phyloP scores from a whole-genome alignment of 2,113 vertebrate species.

The Percina caprodes region DNA sequence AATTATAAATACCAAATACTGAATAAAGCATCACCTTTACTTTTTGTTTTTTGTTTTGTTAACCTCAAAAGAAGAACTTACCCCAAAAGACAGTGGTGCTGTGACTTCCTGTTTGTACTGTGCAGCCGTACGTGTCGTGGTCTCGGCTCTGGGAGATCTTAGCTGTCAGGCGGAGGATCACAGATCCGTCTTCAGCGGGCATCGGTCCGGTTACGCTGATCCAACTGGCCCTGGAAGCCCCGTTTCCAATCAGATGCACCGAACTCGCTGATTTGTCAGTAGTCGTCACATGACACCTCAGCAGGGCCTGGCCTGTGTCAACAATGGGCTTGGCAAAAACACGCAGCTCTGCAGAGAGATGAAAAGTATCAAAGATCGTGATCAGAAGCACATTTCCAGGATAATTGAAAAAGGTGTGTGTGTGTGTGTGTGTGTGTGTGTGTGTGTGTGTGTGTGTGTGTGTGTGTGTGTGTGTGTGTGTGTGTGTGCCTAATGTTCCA shows the following conservation, averaged over 20 bases:
- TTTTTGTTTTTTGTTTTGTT: too few species aligned
- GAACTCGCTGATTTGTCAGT: slow-evolving; percentile 1
- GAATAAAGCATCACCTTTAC: too few species aligned
- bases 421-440: too few species aligned
- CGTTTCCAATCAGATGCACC: slow-evolving; percentile 7
- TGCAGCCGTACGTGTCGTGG: background rate
- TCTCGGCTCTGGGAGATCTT: background rate
- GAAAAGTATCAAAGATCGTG: background rate
- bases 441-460: too few species aligned
- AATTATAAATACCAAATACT: too few species aligned
- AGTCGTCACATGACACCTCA: background rate
- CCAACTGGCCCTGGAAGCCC: background rate
- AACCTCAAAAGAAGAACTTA: background rate
- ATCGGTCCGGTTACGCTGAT: background rate
- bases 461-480: too few species aligned
- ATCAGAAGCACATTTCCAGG: background rate
- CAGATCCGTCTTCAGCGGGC: background rate
- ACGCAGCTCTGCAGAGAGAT: background rate
- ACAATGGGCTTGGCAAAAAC: background rate
- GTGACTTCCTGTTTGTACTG: slow-evolving; percentile 1
- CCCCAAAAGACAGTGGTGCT: background rate
- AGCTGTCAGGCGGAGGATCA: slow-evolving; percentile 12
- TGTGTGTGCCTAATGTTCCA: background rate
- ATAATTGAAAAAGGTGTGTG: too few species aligned
- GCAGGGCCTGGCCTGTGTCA: background rate